A percentile compares a stretch with the other conserved stretches of the same genome.
Conservation (phyloP, 1,140 invertebrate genomes). For the Trissolcus basalis region DNA sequence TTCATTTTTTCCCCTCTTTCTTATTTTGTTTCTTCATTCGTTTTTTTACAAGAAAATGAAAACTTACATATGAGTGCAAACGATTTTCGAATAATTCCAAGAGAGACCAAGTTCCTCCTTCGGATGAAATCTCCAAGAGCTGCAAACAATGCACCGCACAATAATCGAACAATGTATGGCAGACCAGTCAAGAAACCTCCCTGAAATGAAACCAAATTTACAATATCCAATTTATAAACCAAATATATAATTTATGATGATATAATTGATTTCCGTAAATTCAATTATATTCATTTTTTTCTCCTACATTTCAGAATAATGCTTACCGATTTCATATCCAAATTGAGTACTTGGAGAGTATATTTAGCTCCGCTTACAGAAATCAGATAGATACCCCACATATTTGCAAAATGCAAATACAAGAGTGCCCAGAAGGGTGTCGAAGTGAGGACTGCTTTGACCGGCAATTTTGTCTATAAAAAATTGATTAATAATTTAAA, state of each 20-base stretch:
- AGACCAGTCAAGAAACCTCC: slow-evolving; percentile 83
- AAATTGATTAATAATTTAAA: slow-evolving; percentile 9
- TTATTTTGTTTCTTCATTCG: no score
- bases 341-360: slow-evolving; percentile 88
- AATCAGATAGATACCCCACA: slow-evolving; percentile 88
- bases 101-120: slow-evolving; percentile 77
- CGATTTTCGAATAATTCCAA: slow-evolving; percentile 82
- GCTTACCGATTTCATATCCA: slow-evolving; percentile 83
- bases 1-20: no score
- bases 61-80: slow-evolving; percentile 83
- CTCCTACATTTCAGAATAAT: background rate
- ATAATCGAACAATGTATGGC: slow-evolving; percentile 81
- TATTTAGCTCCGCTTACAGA: slow-evolving; percentile 93
- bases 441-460: slow-evolving; percentile 77
- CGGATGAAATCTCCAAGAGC: slow-evolving; percentile 81
- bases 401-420: slow-evolving; percentile 84
- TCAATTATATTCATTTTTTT: no score
- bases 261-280: no score
- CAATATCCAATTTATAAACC: no score
- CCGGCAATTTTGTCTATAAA: slow-evolving; percentile 65
- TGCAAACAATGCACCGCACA: slow-evolving; percentile 82
- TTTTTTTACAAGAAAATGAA: slow-evolving; percentile 1
- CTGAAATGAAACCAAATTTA: slow-evolving; percentile 51
- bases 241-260: no score
- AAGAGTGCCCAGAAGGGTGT: slow-evolving; percentile 82